phyloP scores from a whole-genome alignment of 2,888 invertebrate genomes.

The Thymelicus sylvestris region DNA sequence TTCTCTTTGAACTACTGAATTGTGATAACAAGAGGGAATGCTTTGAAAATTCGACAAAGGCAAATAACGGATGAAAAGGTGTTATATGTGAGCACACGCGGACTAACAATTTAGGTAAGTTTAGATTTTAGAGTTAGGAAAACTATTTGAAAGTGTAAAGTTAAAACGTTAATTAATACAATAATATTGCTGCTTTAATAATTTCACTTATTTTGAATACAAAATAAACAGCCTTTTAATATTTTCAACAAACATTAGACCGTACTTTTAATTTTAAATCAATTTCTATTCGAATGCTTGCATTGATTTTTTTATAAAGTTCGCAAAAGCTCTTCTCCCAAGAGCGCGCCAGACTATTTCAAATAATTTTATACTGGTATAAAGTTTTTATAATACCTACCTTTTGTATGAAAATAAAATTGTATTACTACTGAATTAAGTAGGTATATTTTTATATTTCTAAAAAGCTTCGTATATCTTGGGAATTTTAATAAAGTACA shows the following conservation, averaged over 20 bases:
- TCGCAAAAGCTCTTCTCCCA: background rate
- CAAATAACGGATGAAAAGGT: background rate
- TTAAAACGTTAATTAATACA: too few relatives aligned
- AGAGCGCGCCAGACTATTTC: background rate
- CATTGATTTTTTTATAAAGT: slow-evolving; percentile 9
- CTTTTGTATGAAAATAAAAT: background rate
- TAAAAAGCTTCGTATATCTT: too few relatives aligned
- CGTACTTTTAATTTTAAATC: too few relatives aligned
- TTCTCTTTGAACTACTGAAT: slow-evolving; percentile 5
- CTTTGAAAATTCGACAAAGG: slow-evolving; percentile 6
- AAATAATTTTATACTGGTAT: background rate
- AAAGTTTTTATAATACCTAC: slow-evolving; percentile 2
- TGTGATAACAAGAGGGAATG: background rate
- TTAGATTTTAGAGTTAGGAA: too few relatives aligned
- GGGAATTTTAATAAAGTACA: too few relatives aligned
- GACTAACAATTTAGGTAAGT: background rate
- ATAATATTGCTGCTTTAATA: too few relatives aligned
- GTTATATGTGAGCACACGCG: background rate
- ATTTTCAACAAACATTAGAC: too few relatives aligned
- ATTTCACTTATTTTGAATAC: too few relatives aligned
- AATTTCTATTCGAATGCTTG: background rate
- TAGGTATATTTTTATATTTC: too few relatives aligned
- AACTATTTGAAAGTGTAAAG: too few relatives aligned
- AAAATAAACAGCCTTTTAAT: too few relatives aligned
- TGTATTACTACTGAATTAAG: too few relatives aligned